Evolutionary conservation across 2,888 invertebrate species (phyloP).

Genomic region (Ophion costatus): DNA sequence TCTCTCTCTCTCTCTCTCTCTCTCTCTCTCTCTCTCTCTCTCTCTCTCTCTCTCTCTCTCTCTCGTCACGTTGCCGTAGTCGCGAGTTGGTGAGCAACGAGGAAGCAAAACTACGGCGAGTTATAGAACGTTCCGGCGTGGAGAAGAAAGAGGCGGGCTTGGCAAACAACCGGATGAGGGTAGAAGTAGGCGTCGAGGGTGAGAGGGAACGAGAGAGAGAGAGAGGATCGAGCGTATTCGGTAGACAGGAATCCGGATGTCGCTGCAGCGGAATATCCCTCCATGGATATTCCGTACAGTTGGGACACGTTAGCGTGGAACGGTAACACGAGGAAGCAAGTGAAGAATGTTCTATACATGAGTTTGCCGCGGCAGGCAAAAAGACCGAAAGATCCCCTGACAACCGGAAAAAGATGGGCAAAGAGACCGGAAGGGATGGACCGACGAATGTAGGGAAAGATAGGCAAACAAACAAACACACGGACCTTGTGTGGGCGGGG

Average conservation of each 20-base stretch:
- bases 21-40: background rate
- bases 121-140: too few species aligned
- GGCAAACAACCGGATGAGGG: slow-evolving; percentile 46
- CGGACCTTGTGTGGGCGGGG: background rate
- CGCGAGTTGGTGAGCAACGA: slow-evolving; percentile 12
- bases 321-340: background rate
- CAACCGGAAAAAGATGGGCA: background rate
- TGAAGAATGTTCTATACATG: slow-evolving; percentile 29
- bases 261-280: slow-evolving; percentile 26
- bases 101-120: slow-evolving; percentile 29
- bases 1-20: too few species aligned
- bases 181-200: slow-evolving; percentile 54
- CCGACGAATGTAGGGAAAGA: background rate
- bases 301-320: slow-evolving; percentile 20
- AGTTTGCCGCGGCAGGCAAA: slow-evolving; percentile 6
- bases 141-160: slow-evolving; percentile 40
- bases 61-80: background rate
- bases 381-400: too few species aligned
- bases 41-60: too few species aligned
- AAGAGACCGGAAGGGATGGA: slow-evolving; percentile 9
- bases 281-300: slow-evolving; percentile 33
- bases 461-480: background rate
- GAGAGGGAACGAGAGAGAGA: slow-evolving; percentile 11
- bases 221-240: slow-evolving; percentile 15
- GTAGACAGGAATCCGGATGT: slow-evolving; percentile 48